These are phyloP conservation scores for Cyanocitta stelleri DNA, from an alignment of 2,113 vertebrate genomes.

Conservation along the genomic window DNA sequence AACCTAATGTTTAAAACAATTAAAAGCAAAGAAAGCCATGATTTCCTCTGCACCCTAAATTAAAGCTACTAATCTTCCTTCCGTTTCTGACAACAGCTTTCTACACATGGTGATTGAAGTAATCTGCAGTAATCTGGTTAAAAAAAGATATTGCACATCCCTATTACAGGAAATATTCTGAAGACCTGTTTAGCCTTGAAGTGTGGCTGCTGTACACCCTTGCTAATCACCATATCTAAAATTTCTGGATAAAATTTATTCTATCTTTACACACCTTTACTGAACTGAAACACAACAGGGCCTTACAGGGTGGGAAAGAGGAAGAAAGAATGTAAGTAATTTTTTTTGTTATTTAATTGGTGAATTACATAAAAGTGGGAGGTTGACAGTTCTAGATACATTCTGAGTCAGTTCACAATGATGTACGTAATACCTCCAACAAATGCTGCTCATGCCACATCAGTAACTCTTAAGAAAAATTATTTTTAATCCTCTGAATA, in stretches of 20 bases:
- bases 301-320: neutral
- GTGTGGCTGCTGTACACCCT: rapidly evolving
- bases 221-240: neutral
- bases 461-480: neutral
- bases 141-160: neutral
- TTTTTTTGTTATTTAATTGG: neutral
- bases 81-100: neutral
- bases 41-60: neutral
- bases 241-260: neutral
- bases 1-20: neutral
- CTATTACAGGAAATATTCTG: neutral
- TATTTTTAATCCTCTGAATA: constrained; percentile 21
- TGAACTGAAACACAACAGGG: neutral
- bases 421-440: neutral
- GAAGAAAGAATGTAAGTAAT: neutral
- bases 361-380: neutral
- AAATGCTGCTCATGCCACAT: neutral
- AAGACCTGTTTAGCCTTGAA: neutral
- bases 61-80: neutral
- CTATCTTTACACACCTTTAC: neutral
- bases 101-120: neutral
- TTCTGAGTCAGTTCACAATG: neutral
- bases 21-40: neutral
- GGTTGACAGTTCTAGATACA: neutral
- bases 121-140: neutral